These are phyloP conservation scores for Cephus spinipes DNA, from an alignment of 2,888 invertebrate genomes.

Conservation along the genomic window DNA sequence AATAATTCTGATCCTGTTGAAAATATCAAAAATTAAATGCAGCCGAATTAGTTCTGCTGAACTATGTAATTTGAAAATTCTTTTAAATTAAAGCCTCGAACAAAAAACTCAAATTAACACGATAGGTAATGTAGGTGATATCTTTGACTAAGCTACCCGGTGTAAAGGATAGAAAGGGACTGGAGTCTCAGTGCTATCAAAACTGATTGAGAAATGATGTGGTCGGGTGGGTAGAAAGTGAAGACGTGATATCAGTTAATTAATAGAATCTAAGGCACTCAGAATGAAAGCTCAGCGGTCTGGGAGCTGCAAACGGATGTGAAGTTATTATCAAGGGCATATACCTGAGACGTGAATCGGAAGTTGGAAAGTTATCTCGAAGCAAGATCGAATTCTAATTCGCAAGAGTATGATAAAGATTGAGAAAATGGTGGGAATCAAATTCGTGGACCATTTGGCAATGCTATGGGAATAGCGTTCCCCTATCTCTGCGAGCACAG, in stretches of 20 bases:
- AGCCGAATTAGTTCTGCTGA: neutral
- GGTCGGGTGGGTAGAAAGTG: neutral
- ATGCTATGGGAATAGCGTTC: neutral
- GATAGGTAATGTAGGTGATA: neutral
- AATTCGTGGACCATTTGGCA: neutral
- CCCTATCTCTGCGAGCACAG: neutral
- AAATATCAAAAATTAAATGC: neutral
- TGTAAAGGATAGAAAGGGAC: neutral
- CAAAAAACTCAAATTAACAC: neutral
- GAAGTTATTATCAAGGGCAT: neutral
- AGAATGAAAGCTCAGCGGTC: neutral
- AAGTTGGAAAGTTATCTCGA: neutral
- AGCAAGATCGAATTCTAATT: neutral
- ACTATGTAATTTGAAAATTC: neutral
- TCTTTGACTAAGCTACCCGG: no score
- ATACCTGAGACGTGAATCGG: neutral
- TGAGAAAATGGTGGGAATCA: neutral
- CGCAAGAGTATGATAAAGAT: neutral
- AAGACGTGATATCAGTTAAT: slow-evolving; percentile 21
- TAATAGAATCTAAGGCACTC: slow-evolving; percentile 19
- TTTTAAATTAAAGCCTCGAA: neutral
- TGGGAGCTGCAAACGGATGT: neutral
- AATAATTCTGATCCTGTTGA: neutral
- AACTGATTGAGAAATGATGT: neutral
- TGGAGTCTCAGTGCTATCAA: neutral